Conservation (phyloP, 35 echinoderm and acorn worm species). For the Holothuria glaberrima region DNA sequence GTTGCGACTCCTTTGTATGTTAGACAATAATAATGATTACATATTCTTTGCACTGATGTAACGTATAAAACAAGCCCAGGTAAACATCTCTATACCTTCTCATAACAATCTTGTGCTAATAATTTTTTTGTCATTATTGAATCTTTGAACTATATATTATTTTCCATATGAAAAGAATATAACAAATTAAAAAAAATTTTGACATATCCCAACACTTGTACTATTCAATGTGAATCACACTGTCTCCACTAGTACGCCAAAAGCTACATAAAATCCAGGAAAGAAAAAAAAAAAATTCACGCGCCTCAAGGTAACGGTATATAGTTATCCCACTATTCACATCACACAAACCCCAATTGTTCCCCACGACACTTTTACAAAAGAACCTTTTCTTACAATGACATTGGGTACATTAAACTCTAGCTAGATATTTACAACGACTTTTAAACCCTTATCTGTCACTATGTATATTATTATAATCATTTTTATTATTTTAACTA, state of each 20-base stretch:
- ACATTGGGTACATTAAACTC: constrained; percentile 17
- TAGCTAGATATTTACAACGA: constrained; percentile 37
- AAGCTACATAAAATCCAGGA: too few relatives aligned
- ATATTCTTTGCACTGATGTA: constrained; percentile 38
- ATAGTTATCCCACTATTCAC: not conserved
- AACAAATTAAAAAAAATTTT: too few relatives aligned
- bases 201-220: too few relatives aligned
- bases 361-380: not conserved
- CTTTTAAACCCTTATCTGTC: not conserved
- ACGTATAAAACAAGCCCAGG: constrained; percentile 47
- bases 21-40: constrained; percentile 41
- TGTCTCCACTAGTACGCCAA: too few relatives aligned
- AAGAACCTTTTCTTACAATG: constrained; percentile 2
- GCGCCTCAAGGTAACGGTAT: not conserved
- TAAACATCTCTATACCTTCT: not conserved
- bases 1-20: not conserved
- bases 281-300: too few relatives aligned
- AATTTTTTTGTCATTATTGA: too few relatives aligned
- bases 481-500: constrained; percentile 37
- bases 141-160: too few relatives aligned
- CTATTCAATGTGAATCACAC: too few relatives aligned
- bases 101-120: too few relatives aligned
- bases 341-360: not conserved
- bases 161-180: too few relatives aligned
- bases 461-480: not conserved